Conservation (phyloP, 2,888 invertebrate genomes). For the Theretra japonica region DNA sequence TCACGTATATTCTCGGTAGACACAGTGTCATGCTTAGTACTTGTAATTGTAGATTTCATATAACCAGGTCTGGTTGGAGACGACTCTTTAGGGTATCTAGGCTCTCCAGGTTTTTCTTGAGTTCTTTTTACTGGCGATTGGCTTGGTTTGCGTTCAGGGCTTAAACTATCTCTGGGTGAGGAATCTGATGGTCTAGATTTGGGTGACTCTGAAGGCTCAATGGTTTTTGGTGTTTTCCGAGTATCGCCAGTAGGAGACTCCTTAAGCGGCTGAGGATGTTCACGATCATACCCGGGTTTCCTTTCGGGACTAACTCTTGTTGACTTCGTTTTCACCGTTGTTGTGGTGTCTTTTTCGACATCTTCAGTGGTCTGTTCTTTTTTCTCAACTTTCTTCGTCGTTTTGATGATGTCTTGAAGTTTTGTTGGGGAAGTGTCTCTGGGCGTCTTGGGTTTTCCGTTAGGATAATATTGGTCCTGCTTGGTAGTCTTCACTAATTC, state of each 20-base stretch:
- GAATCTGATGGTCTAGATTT: conserved; percentile 26
- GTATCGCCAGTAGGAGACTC: conserved; percentile 28
- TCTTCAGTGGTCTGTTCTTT: not conserved
- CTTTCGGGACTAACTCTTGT: conserved; percentile 43
- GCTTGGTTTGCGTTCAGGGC: conserved; percentile 39
- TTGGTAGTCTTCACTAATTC: conserved; percentile 46
- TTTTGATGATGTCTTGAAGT: conserved; percentile 53
- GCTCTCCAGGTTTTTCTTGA: conserved; percentile 30
- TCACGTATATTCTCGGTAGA: conserved; percentile 40
- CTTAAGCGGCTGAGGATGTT: conserved; percentile 20
- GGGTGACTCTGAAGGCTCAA: not conserved
- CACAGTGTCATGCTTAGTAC: conserved; percentile 39
- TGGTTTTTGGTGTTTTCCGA: conserved; percentile 28
- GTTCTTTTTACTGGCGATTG: conserved; percentile 30
- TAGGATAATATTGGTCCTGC: conserved; percentile 30
- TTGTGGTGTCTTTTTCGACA: conserved; percentile 32
- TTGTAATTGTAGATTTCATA: conserved; percentile 39
- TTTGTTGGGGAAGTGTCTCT: conserved; percentile 63
- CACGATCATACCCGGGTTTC: conserved; percentile 31
- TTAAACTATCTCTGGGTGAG: conserved; percentile 37
- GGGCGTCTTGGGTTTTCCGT: conserved; percentile 40
- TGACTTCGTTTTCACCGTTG: not conserved
- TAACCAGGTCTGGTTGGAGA: conserved; percentile 33
- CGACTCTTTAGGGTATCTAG: conserved; percentile 32
- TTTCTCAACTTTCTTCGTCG: conserved; percentile 37